Conservation (phyloP, 2,113 vertebrate species). For the Muscicapa adusta region DNA sequence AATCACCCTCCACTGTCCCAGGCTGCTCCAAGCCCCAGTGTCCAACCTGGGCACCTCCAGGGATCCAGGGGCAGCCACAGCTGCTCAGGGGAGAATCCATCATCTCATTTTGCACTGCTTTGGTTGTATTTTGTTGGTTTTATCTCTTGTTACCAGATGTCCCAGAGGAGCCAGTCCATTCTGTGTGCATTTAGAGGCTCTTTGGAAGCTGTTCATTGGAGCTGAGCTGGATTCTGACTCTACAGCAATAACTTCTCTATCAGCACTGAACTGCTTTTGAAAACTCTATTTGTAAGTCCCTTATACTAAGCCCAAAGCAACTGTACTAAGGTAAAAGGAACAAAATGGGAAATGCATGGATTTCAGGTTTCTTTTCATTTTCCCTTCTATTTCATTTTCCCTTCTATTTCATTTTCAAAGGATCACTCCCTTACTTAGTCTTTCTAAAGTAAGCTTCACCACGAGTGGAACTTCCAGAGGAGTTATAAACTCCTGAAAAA, state of each 20-base stretch:
- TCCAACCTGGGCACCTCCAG: background rate
- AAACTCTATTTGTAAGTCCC: background rate
- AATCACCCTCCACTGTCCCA: background rate
- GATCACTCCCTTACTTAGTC: background rate
- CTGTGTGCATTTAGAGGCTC: background rate
- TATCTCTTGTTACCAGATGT: background rate
- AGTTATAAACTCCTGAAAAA: conserved; percentile 47
- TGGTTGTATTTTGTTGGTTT: fast-evolving
- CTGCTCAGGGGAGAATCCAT: background rate
- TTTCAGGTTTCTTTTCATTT: conserved; percentile 1
- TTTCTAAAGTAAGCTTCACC: background rate
- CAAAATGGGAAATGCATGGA: background rate
- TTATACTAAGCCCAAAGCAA: background rate
- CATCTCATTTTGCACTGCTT: background rate
- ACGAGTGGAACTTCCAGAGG: background rate
- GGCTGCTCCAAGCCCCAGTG: background rate
- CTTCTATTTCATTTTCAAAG: background rate
- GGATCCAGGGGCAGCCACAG: background rate
- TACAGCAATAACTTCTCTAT: background rate
- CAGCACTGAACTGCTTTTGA: background rate
- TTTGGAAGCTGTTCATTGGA: background rate
- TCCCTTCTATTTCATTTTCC: background rate
- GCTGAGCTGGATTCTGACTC: background rate
- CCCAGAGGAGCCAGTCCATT: background rate
- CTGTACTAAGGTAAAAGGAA: background rate